These are phyloP conservation scores for Toxotes jaculatrix DNA, from an alignment of 2,113 vertebrate genomes.

Conservation along the genomic window DNA sequence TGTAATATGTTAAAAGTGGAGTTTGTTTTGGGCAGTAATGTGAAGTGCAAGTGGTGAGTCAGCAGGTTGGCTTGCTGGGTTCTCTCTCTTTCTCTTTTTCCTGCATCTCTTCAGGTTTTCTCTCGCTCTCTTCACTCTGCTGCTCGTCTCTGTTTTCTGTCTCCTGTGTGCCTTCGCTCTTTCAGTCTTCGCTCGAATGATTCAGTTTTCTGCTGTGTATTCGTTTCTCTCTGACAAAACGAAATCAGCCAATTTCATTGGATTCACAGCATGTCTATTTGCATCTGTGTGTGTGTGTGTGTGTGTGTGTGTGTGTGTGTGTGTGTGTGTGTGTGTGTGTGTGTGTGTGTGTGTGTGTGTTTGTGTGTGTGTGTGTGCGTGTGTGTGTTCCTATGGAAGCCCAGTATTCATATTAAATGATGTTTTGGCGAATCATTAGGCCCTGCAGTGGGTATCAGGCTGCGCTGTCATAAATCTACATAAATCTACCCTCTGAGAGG, in stretches of 20 bases:
- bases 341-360: neutral
- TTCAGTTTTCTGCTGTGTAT: neutral
- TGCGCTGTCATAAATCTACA: no score
- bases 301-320: neutral
- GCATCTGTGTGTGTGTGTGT: neutral
- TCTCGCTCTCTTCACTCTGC: neutral
- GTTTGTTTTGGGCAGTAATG: neutral
- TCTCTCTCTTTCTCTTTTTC: neutral
- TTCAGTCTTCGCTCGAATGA: neutral
- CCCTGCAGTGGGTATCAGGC: neutral
- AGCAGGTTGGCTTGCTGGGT: neutral
- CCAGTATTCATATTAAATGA: neutral
- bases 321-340: neutral
- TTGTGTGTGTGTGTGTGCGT: neutral
- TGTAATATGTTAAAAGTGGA: no score
- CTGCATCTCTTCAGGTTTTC: neutral
- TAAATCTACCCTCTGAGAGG: no score
- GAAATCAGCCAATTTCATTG: neutral
- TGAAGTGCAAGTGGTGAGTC: neutral
- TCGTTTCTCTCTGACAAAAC: neutral
- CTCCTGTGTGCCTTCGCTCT: neutral
- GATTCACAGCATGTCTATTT: neutral
- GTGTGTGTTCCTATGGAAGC: neutral
- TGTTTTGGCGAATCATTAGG: neutral
- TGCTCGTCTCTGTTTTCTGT: neutral